A percentile compares a stretch with the other conserved stretches of the same genome.
Conservation (phyloP, 23 tunicate genomes). For the Oikopleura dioica region DNA sequence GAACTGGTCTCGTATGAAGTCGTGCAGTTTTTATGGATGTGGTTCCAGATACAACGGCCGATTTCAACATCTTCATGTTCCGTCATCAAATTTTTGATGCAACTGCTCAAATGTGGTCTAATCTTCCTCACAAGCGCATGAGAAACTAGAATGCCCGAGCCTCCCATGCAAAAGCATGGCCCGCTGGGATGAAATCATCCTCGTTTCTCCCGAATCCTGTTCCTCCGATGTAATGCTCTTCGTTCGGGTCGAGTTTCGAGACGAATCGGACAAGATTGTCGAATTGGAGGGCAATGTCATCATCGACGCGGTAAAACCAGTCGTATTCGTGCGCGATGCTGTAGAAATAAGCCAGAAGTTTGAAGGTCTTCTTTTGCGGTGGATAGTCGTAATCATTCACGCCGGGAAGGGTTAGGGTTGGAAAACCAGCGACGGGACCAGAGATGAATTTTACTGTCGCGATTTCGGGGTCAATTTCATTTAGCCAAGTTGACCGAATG, state of each 20-base stretch:
- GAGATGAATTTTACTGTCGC: neutral
- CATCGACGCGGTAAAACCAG: constrained; percentile 74
- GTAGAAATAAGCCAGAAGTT: constrained; percentile 46
- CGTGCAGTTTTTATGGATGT: constrained; percentile 21
- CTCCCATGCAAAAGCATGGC: constrained; percentile 89
- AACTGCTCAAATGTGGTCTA: no score
- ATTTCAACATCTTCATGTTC: constrained; percentile 70
- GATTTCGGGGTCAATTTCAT: no score
- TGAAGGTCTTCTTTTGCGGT: constrained; percentile 65
- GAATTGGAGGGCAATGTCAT: no score
- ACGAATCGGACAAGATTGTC: no score
- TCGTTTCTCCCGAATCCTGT: constrained; percentile 12
- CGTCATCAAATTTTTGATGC: constrained; percentile 19
- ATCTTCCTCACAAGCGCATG: no score
- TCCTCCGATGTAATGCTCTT: no score
- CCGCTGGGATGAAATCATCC: neutral
- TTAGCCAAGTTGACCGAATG: no score
- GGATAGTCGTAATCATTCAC: constrained; percentile 89
- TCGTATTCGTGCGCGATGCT: constrained; percentile 69
- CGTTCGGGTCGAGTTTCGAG: no score
- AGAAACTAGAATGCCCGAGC: no score
- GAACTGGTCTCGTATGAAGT: constrained; percentile 17
- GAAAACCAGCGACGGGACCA: neutral
- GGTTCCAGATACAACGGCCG: constrained; percentile 26
- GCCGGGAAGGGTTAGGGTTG: constrained; percentile 35